These are phyloP conservation scores for Zosterops japonicus DNA, from an alignment of 2,113 vertebrate species.

Conservation along the genomic window DNA sequence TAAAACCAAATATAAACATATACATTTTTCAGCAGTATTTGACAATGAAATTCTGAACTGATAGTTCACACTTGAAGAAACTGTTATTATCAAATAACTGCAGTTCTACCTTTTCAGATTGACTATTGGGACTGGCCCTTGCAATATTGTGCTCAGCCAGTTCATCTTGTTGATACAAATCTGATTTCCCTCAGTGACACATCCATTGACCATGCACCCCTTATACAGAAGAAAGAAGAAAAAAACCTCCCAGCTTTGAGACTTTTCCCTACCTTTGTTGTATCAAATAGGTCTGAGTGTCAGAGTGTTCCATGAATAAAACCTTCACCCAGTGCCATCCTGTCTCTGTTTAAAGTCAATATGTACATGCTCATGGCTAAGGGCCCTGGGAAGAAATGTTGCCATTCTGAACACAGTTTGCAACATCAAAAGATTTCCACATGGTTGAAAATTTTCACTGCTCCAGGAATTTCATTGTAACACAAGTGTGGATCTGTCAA, in stretches of 20 bases:
- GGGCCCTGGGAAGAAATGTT: not conserved
- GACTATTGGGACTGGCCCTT: not conserved
- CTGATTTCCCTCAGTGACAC: not conserved
- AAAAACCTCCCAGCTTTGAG: not conserved
- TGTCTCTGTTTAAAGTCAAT: not conserved
- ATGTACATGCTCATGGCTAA: not conserved
- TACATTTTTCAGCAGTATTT: not conserved
- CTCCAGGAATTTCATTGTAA: not conserved
- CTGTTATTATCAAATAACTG: not conserved
- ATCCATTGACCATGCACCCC: not conserved
- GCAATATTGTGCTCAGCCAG: not conserved
- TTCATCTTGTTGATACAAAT: not conserved
- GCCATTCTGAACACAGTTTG: not conserved
- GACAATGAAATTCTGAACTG: not conserved
- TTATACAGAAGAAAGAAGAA: not conserved
- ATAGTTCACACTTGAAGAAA: not conserved
- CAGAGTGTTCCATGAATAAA: not conserved
- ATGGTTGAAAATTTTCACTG: conserved; percentile 8
- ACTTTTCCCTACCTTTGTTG: not conserved
- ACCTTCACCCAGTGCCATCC: not conserved
- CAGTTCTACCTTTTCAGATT: not conserved
- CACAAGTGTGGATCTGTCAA: not conserved
- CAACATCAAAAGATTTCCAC: not conserved
- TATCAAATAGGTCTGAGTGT: not conserved
- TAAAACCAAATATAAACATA: not conserved